A percentile compares a stretch with the other conserved stretches of the same genome.
Conservation (phyloP, 2,113 vertebrate species). For the Eolophus roseicapilla region DNA sequence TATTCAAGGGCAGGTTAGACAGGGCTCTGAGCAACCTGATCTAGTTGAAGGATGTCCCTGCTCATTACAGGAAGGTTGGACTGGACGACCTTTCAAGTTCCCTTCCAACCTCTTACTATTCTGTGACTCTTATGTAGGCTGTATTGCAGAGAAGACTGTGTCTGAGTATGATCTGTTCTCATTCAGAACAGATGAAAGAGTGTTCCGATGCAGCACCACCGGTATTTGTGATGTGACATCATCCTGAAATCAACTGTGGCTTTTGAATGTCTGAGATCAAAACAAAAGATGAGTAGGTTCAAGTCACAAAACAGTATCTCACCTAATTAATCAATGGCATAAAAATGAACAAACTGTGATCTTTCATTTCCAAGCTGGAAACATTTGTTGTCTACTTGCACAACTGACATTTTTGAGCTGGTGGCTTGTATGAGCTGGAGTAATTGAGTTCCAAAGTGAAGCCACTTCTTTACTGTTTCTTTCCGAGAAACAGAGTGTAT, state of each 20-base stretch:
- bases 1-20: neutral
- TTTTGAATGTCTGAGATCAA: neutral
- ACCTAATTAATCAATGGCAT: neutral
- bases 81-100: neutral
- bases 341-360: neutral
- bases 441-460: neutral
- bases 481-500: neutral
- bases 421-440: neutral
- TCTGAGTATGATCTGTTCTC: neutral
- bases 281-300: neutral
- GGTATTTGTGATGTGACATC: neutral
- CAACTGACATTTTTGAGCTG: neutral
- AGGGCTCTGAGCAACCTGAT: neutral
- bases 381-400: neutral
- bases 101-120: neutral
- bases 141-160: neutral
- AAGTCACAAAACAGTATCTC: neutral
- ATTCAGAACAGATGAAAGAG: neutral
- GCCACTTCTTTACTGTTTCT: neutral
- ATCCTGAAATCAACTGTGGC: neutral
- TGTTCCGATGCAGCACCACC: neutral
- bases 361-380: neutral
- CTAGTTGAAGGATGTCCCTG: neutral
- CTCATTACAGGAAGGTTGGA: neutral
- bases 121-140: neutral